phyloP scores from a whole-genome alignment of 2,113 vertebrate genomes.

The Cromileptes altivelis region DNA sequence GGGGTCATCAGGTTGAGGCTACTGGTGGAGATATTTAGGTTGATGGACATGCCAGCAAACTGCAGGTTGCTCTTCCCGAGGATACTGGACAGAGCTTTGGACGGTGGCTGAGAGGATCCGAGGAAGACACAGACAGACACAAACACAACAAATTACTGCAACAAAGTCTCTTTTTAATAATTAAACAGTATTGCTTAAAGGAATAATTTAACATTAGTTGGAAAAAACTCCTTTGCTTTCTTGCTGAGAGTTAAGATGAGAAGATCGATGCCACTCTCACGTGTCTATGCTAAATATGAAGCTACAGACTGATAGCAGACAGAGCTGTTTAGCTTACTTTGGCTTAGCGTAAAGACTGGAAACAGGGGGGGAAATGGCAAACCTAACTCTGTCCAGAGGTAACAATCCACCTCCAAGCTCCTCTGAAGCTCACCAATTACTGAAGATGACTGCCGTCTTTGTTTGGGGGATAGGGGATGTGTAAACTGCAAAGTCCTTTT shows the following conservation, averaged over 20 bases:
- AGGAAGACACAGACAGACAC: conserved; percentile 2
- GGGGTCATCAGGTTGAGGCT: conserved; percentile 97
- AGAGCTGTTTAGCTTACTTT: neutral
- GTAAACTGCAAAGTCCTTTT: no score
- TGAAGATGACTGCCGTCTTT: no score
- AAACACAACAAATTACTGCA: neutral
- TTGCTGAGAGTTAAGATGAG: neutral
- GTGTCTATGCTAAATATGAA: neutral
- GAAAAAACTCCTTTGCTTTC: neutral
- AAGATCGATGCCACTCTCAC: neutral
- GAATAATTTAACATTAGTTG: neutral
- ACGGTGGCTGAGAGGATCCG: conserved; percentile 88
- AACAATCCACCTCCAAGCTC: neutral
- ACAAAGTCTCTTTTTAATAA: neutral
- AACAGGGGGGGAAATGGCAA: neutral
- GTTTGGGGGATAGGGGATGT: no score
- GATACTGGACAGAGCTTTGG: conserved; percentile 94
- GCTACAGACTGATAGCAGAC: neutral
- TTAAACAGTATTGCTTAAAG: neutral
- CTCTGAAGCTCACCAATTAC: neutral
- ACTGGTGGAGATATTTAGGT: conserved; percentile 96
- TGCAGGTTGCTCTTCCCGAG: conserved; percentile 98
- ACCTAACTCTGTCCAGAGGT: neutral
- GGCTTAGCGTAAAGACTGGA: neutral
- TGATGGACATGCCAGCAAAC: conserved; percentile 97